Base-by-base conservation (phyloP, 2,797 vertebrate species). In the Eidolon dupreanum region DNA sequence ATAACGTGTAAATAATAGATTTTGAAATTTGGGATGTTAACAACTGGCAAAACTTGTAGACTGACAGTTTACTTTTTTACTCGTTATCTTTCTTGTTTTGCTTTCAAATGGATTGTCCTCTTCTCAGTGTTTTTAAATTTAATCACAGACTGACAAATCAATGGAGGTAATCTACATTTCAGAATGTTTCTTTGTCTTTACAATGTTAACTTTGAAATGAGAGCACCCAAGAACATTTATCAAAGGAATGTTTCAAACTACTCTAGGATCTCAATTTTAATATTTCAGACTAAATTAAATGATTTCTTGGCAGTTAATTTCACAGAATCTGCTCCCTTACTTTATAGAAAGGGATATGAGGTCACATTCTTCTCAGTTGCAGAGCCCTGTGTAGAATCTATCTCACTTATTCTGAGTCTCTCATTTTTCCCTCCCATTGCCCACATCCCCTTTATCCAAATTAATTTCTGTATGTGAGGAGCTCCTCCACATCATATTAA, bases 91-190 rank as follows among this genome's bases (percentile, higher is more conserved):
- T 93, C 95, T 88, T 63, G 41, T 92, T 92, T 95, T 96, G 78
- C 95, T 97, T 93, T 86, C 94, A 92, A 55, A 61, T 91, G 96
- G 95, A 96, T 78, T 79, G 33, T 70, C 61, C 28, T 95, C 77
- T 92, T 96, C 63, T 88, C 36, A 83, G 93, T 77, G 88, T 43
- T 90, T 87, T 93, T 90, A 93, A 4, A 93, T 63, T 95, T 96
- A 92, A 83, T 90, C 94, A 83, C 94, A 94, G 97, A 96, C 83
- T 97, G 89, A 90, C 77, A 94, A 84, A 73, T 95, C 93, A 95
- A 63, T 96, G 93, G 63, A 96, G 95, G 96, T 97, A 96, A 51
- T 51, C 38, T 73, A 84, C 63, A 9, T 88, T 97, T 85, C 73
- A 59, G 65, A 82, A 57, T 85, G 19, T 89, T 94, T 92, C 46